Evolutionary conservation across 2,888 invertebrate genomes (phyloP).

Genomic region (Chironomus tentans): DNA sequence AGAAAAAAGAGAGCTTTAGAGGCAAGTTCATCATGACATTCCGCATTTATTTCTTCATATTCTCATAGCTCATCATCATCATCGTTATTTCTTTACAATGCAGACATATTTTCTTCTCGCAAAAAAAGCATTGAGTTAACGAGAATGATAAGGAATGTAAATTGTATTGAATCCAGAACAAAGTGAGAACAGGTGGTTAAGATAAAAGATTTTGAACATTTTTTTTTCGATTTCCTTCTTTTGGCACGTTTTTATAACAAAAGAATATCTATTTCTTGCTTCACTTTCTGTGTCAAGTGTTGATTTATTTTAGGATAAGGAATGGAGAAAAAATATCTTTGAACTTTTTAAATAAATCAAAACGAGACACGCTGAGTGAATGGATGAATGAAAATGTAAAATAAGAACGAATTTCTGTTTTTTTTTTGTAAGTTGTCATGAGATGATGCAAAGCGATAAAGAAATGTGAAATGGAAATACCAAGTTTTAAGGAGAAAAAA

Average conservation of each 20-base stretch:
- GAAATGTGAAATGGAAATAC: too few relatives aligned
- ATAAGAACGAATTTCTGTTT: too few relatives aligned
- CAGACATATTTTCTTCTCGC: not conserved
- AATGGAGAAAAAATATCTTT: not conserved
- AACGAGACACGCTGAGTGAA: not conserved
- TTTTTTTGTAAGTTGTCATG: too few relatives aligned
- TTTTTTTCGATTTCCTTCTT: not conserved
- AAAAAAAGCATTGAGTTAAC: not conserved
- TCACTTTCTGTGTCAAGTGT: not conserved
- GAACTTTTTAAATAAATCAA: not conserved
- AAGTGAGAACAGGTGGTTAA: not conserved
- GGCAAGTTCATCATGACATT: not conserved
- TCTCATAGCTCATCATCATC: not conserved
- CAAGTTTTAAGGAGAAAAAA: too few relatives aligned
- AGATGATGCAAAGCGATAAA: too few relatives aligned
- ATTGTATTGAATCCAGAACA: not conserved
- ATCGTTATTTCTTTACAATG: not conserved
- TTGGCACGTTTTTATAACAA: not conserved
- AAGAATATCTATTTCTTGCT: not conserved
- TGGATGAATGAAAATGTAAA: too few relatives aligned
- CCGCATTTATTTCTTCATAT: not conserved
- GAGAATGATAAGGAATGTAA: not conserved
- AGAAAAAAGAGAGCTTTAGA: not conserved
- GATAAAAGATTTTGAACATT: too few relatives aligned
- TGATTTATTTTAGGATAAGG: too few relatives aligned